Base-by-base conservation (phyloP, 2,888 invertebrate species). In the Cryptosula pallasiana region DNA sequence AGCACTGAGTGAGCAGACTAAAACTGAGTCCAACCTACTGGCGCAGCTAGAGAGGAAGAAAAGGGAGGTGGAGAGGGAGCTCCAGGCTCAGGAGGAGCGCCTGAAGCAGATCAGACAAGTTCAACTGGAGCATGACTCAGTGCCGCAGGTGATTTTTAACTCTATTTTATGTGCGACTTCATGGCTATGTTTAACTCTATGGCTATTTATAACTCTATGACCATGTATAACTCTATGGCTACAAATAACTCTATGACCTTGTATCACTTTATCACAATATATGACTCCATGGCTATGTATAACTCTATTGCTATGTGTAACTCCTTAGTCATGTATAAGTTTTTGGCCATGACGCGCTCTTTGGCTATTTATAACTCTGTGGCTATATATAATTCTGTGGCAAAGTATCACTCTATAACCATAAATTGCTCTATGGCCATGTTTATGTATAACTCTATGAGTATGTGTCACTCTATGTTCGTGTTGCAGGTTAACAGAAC, bases 21-120 rank as follows among this genome's bases (percentile, higher is more conserved):
- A 71, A 5, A 13, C 72, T 27, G 78, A 82, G 73, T 78, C 79
- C 57, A 78, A 77, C 55, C 79, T 79, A 57, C 77, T 81, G 20
- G 83, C 80, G 1, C 79, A 81, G 54, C 73, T 83, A 71, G 77
- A 82, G 80, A 76, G 81, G 36, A 75, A 76, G 76, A 81, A 81
- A 73, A 77, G 76, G 35, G 75, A 36, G 35, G 16, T 70, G 73
- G 29, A 72, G 32, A 13, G 32, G 63, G 63, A 63, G 27, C 13
- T 81, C 5, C 77, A 80, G 74, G 76, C 79, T 5, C 78, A 79
- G 36, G 74, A 79, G 55, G 70, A 75, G 3, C 20, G 27, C 25
- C 20, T 63, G 20, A 32, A 5, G 27, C 25, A 20, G 35, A 73
- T 69, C n/a, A 77, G 77, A 35, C 71, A 71, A 73, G 34, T 70